phyloP scores from a whole-genome alignment of 2,113 vertebrate species.

The Nettapus auritus region DNA sequence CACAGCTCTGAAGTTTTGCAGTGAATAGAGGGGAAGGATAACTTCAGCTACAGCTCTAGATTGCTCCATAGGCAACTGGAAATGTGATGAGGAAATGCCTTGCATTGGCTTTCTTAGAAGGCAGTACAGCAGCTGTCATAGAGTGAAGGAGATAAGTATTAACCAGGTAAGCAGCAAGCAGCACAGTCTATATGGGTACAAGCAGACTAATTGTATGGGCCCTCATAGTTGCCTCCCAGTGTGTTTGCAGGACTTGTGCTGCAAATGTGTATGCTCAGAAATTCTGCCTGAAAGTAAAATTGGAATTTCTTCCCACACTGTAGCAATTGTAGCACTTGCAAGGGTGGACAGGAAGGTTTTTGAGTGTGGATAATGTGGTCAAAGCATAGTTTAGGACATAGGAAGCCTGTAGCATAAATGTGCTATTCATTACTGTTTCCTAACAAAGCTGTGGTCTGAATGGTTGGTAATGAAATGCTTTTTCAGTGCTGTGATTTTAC shows the following conservation, averaged over 20 bases:
- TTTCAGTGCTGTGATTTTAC: background rate
- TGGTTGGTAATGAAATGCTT: conserved; percentile 36
- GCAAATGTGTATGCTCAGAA: background rate
- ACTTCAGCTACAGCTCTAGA: background rate
- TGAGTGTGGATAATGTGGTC: background rate
- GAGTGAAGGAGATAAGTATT: background rate
- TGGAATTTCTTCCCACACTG: background rate
- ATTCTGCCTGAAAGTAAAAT: background rate
- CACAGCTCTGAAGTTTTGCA: background rate
- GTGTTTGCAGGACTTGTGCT: background rate
- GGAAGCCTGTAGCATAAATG: background rate
- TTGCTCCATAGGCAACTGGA: background rate
- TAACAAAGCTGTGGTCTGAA: conserved; percentile 8
- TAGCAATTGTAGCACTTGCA: background rate
- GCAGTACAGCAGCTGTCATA: background rate
- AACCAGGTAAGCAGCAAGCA: background rate
- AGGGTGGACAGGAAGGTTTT: background rate
- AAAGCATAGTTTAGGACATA: background rate
- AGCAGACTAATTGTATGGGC: background rate
- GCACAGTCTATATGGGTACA: fast-evolving
- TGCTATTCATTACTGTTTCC: background rate
- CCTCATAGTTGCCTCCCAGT: background rate
- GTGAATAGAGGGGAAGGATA: background rate
- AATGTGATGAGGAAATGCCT: background rate
- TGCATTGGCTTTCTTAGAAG: background rate